Evolutionary conservation across 2,797 vertebrate species (phyloP).

Genomic region (Sylvilagus floridanus): DNA sequence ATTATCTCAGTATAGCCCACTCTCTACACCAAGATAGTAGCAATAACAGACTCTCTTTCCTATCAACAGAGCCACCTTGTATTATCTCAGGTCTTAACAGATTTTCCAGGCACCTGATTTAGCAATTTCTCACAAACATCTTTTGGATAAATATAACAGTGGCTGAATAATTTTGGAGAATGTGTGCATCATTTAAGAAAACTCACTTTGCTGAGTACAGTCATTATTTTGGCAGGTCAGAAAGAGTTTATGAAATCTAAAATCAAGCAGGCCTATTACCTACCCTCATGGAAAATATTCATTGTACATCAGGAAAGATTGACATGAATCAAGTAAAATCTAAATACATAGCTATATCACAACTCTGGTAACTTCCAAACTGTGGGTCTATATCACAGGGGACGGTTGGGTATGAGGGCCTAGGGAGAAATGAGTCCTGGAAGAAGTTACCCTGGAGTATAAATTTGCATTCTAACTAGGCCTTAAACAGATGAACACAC

Average conservation of each 20-base stretch:
- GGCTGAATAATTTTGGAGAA: not conserved
- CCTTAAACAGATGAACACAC: constrained; percentile 5
- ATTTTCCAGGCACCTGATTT: not conserved
- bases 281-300: not conserved
- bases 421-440: not conserved
- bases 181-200: not conserved
- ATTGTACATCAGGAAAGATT: not conserved
- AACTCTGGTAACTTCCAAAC: not conserved
- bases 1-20: accelerated
- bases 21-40: not conserved
- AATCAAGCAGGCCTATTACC: not conserved
- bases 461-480: not conserved
- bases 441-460: not conserved
- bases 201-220: not conserved
- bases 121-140: not conserved
- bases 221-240: not conserved
- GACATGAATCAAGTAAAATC: not conserved
- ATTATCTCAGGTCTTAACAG: not conserved
- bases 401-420: not conserved
- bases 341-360: not conserved
- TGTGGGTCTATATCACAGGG: not conserved
- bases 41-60: accelerated
- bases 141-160: not conserved
- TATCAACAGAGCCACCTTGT: not conserved
- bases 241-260: not conserved